These are phyloP conservation scores for Phengaris arion DNA, from an alignment of 2,888 invertebrate genomes.

Conservation along the genomic window DNA sequence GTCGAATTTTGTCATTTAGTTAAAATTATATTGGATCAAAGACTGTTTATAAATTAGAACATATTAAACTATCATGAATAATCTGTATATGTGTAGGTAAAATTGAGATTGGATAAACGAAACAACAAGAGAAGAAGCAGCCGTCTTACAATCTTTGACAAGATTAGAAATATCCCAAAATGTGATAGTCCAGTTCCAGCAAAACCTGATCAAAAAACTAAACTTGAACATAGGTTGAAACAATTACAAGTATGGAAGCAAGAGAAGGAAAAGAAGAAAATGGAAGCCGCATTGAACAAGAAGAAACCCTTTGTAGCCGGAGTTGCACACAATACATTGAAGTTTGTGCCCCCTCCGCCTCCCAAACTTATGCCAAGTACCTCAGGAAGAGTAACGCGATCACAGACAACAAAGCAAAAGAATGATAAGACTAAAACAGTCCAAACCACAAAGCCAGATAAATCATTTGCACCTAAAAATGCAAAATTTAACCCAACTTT, in stretches of 20 bases:
- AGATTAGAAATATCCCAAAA: constrained; percentile 51
- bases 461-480: constrained; percentile 77
- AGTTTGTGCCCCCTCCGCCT: constrained; percentile 55
- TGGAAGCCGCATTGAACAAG: constrained; percentile 53
- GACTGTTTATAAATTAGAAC: no score
- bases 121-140: constrained; percentile 54
- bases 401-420: constrained; percentile 49
- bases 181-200: constrained; percentile 47
- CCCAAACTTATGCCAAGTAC: constrained; percentile 52
- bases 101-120: constrained; percentile 54
- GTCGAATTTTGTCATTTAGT: no score
- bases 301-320: constrained; percentile 67
- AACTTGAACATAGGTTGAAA: constrained; percentile 54
- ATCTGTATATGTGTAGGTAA: constrained; percentile 49
- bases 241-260: constrained; percentile 69
- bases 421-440: constrained; percentile 32
- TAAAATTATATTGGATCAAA: no score
- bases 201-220: constrained; percentile 39
- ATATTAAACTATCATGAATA: no score
- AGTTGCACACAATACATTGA: constrained; percentile 51
- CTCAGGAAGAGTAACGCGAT: constrained; percentile 63
- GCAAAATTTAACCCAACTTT: constrained; percentile 73
- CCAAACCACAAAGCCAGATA: constrained; percentile 33
- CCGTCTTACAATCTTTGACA: constrained; percentile 58
- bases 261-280: constrained; percentile 64